Evolutionary conservation across 2,888 invertebrate genomes (phyloP), one percentile per base, ranked within the genome.

Genomic region (Hirtodrosophila confusa): DNA sequence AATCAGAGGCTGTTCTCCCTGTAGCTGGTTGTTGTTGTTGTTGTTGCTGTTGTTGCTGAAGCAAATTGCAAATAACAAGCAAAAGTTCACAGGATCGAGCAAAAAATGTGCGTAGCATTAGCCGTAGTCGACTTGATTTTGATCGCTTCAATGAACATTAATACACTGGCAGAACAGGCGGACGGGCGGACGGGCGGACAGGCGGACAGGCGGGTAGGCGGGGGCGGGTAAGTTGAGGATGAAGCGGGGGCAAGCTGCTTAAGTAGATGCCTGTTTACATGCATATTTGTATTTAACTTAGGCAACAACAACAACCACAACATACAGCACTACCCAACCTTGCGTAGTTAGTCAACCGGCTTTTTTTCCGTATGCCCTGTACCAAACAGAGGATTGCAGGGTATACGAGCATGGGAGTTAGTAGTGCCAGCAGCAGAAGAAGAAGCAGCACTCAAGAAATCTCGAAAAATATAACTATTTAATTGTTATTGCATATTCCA

Each of bases 61-160:
- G 85, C 73, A 80, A 83, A 87, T 85, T 83, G 85, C 87, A 75
- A 85, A 87, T 83, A 87, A 85, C 87, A 83, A 85, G 80, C 73
- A 54, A 87, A 82, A 78, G 76, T 86, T 80, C 68, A 71, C 79
- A 71, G 61, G 69, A 69, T 72, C 74, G 64, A 58, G 72, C 48
- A 74, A 70, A 69, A 72, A 80, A 71, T 83, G 85, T 79, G 88
- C 76, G 87, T 83, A 75, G 79, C 80, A 83, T 83, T 83, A 83
- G 87, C 82, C 78, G 75, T 80, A 86, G 86, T 78, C 86, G 89
- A 89, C 83, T 88, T 88, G 83, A 88, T 89, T 88, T 86, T 85
- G 69, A 74, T 82, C 80, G 89, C 80, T 75, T 88, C 86, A 89
- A 79, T 88, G 86, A 88, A 86, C 86, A 89, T 80, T 88, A 88